Base-by-base conservation (phyloP, 2,888 invertebrate genomes). In the Cheilosia pagana region DNA sequence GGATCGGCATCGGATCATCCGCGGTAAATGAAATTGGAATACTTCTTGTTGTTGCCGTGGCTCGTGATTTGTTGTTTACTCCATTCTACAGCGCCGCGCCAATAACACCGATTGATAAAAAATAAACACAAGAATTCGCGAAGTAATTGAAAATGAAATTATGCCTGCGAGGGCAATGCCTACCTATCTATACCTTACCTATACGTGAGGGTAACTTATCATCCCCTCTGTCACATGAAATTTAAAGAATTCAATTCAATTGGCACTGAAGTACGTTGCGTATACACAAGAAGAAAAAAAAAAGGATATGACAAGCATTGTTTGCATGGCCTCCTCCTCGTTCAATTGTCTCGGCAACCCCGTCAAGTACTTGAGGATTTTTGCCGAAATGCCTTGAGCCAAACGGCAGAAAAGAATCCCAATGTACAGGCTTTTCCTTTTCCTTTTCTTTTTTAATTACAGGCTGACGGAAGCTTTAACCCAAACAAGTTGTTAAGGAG, bases 131-230 rank as follows among this genome's bases (percentile, higher is more conserved):
- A 19, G 70, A 75, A 76, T 81, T 65, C 59, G 50, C 52, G 60
- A 28, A 67, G 79, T 85, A 85, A 85, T 85, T 85, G 85, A 85
- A 85, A 85, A 81, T 81, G 60, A 76, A 81, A 85, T 85, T 85
- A 81, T 71, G 81, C 85, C 85, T 71, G 8, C 35, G 52, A 85
- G 85, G 63, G 50, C 19, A 60, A 50, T 12, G 35, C 25, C 25
- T 55, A 57, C 53, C 53, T 19, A 45, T 45, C n/a, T n/a, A n/a
- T n/a, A n/a, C n/a, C n/a, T n/a, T n/a, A 45, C 19, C 45, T 8
- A 45, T 4, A 45, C 48, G 50, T n/a, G 68, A 63, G 65, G 65
- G 70, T 59, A 53, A 35, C 53, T 41, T 55, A 59, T 85, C 81
- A 76, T 74, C 75, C 81, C 75, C 71, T 57, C 25, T 60, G 65